A percentile compares a stretch with the other conserved stretches of the same genome.
Conservation (phyloP, 2,113 vertebrate genomes). For the Pteropus alecto region DNA sequence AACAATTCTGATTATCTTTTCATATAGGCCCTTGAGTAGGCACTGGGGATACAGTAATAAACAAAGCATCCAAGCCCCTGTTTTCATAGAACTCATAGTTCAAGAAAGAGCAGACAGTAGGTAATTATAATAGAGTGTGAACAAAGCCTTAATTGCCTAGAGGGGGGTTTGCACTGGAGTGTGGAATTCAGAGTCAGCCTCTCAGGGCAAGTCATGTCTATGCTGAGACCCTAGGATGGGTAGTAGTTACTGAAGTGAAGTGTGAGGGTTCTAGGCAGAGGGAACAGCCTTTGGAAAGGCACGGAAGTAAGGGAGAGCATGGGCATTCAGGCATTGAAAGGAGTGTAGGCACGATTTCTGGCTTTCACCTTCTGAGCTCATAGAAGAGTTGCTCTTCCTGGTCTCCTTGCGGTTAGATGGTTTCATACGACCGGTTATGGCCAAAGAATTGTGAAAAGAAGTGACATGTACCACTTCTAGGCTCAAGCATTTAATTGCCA, state of each 20-base stretch:
- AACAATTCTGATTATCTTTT: background rate
- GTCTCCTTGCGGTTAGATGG: background rate
- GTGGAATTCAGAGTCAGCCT: background rate
- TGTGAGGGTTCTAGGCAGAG: background rate
- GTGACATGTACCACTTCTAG: background rate
- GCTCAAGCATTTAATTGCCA: background rate
- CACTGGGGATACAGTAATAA: background rate
- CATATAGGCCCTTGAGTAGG: background rate
- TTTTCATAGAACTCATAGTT: background rate
- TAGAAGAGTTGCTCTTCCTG: background rate
- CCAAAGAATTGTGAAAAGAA: background rate
- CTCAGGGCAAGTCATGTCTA: background rate
- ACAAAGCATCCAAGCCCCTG: background rate
- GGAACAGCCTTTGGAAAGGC: background rate
- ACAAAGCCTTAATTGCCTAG: background rate
- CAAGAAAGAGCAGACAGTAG: background rate
- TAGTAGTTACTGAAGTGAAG: background rate
- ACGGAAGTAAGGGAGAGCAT: background rate
- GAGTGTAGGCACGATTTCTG: background rate
- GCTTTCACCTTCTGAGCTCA: background rate
- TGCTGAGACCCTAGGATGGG: background rate
- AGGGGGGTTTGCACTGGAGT: background rate
- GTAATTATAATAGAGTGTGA: background rate
- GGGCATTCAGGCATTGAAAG: background rate
- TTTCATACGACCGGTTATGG: background rate